Conservation (phyloP, 2,888 invertebrate species). For the Microchrysa polita region DNA sequence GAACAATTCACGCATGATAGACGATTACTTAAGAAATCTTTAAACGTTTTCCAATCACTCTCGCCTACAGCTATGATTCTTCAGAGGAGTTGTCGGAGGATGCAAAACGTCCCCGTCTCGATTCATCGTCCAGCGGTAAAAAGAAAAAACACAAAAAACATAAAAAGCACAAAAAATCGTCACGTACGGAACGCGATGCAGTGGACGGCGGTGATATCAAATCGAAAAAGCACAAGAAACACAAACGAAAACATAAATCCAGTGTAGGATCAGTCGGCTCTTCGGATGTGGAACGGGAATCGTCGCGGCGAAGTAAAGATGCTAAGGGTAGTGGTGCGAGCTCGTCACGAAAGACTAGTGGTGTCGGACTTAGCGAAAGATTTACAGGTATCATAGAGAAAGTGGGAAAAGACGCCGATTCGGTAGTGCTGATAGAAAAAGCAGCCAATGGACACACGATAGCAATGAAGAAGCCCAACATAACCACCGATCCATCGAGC, state of each 20-base stretch:
- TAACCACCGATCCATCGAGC: constrained; percentile 65
- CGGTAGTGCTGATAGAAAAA: constrained; percentile 53
- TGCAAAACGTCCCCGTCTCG: background rate
- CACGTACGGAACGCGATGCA: constrained; percentile 63
- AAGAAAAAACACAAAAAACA: constrained; percentile 66
- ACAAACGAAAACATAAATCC: constrained; percentile 66
- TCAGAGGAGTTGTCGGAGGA: constrained; percentile 52
- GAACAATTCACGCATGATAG: too few relatives aligned
- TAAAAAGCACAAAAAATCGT: constrained; percentile 74
- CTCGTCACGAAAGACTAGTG: background rate
- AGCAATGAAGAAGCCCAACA: constrained; percentile 57
- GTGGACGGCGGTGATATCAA: constrained; percentile 58
- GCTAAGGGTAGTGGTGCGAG: background rate
- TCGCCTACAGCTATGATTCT: constrained; percentile 56
- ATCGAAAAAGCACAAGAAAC: constrained; percentile 71
- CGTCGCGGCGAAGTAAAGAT: constrained; percentile 56
- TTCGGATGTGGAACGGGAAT: constrained; percentile 64
- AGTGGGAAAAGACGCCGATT: constrained; percentile 56
- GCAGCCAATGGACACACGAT: constrained; percentile 58
- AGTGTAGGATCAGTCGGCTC: constrained; percentile 58
- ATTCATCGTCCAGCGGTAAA: constrained; percentile 18
- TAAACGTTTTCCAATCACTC: constrained; percentile 33
- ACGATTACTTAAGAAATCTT: background rate
- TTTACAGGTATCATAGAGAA: constrained; percentile 63
- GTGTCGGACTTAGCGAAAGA: constrained; percentile 55